A percentile compares a stretch with the other conserved stretches of the same genome.
phyloP scores from a whole-genome alignment of 2,888 invertebrate genomes.

The Thymelicus lineola region DNA sequence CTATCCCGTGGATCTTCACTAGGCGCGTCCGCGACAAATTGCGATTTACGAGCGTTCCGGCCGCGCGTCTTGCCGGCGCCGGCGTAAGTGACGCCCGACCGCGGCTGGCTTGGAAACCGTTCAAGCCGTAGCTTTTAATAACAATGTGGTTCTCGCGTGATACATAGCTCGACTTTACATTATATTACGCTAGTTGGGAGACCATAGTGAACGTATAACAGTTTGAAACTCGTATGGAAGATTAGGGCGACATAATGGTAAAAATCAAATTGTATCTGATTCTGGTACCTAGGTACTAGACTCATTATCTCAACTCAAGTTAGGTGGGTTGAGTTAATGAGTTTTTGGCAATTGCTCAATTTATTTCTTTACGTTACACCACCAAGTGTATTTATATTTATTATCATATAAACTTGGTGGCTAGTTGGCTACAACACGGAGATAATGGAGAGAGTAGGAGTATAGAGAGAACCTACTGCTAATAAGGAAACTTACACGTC shows the following conservation, averaged over 20 bases:
- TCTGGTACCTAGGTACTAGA: too few species aligned
- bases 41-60: slow-evolving; percentile 48
- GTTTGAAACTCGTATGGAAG: not conserved
- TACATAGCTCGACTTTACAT: not conserved
- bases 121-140: slow-evolving; percentile 15
- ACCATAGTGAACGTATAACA: not conserved
- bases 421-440: too few species aligned
- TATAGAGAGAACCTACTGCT: too few species aligned
- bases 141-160: slow-evolving; percentile 5
- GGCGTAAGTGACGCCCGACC: slow-evolving; percentile 32
- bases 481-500: too few species aligned
- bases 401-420: too few species aligned
- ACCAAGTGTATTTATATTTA: too few species aligned
- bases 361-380: too few species aligned
- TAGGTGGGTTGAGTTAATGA: too few species aligned
- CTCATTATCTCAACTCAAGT: too few species aligned
- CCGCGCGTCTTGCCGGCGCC: slow-evolving; percentile 46
- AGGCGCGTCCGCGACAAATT: slow-evolving; percentile 46
- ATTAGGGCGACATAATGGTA: not conserved
- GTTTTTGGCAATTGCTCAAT: too few species aligned
- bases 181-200: not conserved
- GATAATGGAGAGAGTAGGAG: too few species aligned
- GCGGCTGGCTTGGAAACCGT: slow-evolving; percentile 31
- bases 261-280: too few species aligned
- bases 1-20: slow-evolving; percentile 39